These are phyloP conservation scores for Metallyticus violacea DNA, from an alignment of 2,888 invertebrate species.

Conservation along the genomic window DNA sequence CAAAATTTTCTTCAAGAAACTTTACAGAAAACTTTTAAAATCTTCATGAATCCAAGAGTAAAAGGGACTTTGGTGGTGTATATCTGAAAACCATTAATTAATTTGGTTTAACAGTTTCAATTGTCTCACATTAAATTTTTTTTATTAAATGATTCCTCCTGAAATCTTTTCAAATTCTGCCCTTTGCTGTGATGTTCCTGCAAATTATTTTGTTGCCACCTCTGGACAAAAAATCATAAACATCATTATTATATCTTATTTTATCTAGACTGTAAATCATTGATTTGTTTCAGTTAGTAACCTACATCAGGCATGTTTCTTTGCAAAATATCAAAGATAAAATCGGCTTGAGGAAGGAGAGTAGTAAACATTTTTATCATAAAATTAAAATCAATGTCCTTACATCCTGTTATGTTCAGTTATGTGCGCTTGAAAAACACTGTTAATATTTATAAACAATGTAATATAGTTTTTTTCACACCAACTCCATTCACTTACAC, in stretches of 20 bases:
- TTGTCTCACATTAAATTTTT: not conserved
- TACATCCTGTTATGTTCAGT: not conserved
- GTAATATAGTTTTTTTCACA: not conserved
- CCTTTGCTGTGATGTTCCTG: not conserved
- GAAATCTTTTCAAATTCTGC: not conserved
- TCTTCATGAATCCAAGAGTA: not conserved
- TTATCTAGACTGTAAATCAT: no score
- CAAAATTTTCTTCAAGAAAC: no score
- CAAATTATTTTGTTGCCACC: not conserved
- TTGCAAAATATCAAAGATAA: no score
- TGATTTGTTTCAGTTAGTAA: not conserved
- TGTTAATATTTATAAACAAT: not conserved
- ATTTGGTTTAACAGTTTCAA: not conserved
- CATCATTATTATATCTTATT: no score
- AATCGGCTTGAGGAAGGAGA: not conserved
- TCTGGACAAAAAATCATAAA: no score
- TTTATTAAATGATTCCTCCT: not conserved
- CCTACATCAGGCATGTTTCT: no score
- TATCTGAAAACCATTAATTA: not conserved
- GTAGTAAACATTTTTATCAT: not conserved
- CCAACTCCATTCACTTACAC: no score
- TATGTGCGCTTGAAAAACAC: not conserved
- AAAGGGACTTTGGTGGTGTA: not conserved
- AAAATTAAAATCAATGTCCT: not conserved
- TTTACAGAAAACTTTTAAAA: not conserved